These are phyloP conservation scores for Villa cingulata DNA, from an alignment of 2,888 invertebrate species.

Conservation along the genomic window DNA sequence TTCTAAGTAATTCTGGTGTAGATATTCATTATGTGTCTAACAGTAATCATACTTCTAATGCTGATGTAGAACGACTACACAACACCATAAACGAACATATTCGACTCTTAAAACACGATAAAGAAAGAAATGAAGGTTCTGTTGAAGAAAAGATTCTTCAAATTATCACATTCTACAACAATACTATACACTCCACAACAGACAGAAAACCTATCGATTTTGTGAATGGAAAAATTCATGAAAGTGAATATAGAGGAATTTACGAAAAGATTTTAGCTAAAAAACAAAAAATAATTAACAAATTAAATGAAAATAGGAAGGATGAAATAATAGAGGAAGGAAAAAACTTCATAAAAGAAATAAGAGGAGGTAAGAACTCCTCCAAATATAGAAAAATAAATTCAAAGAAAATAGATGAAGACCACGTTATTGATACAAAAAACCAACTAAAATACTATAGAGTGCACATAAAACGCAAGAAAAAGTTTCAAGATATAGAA, in stretches of 20 bases:
- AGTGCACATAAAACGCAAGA: background rate
- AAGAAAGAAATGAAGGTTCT: slow-evolving; percentile 10
- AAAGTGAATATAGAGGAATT: background rate
- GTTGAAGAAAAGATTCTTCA: slow-evolving; percentile 12
- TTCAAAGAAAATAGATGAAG: background rate
- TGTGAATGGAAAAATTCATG: too few species aligned
- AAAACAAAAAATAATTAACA: background rate
- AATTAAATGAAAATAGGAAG: too few species aligned
- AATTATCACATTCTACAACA: slow-evolving; percentile 15
- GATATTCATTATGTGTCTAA: background rate
- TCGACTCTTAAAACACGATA: slow-evolving; percentile 13
- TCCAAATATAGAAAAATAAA: too few species aligned
- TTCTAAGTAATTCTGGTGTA: background rate
- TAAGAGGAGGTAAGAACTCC: too few species aligned
- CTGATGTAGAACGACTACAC: too few species aligned
- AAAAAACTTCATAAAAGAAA: too few species aligned
- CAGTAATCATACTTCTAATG: too few species aligned
- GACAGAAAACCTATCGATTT: too few species aligned
- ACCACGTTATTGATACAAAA: background rate
- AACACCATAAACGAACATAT: slow-evolving; percentile 16
- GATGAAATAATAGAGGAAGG: background rate
- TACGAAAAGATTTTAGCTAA: background rate
- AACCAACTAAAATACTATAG: background rate
- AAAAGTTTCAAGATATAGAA: background rate
- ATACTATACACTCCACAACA: slow-evolving; percentile 12